A percentile compares a stretch with the other conserved stretches of the same genome.
Conservation (phyloP, 2,113 vertebrate genomes). For the Hassar affinis region DNA sequence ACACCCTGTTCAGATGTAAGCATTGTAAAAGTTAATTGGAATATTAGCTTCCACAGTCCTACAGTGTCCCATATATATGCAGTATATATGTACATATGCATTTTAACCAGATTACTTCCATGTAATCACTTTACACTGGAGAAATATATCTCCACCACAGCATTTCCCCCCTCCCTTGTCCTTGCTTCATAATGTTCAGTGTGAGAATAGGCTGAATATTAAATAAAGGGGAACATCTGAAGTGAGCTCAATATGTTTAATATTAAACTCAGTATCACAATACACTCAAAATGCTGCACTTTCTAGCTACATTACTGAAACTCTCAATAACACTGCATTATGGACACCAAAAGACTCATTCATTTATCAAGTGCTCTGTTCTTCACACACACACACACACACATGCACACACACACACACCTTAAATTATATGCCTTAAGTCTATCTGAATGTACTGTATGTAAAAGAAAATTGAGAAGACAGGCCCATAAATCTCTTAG, state of each 20-base stretch:
- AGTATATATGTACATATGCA: conserved; percentile 19
- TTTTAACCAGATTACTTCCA: conserved; percentile 15
- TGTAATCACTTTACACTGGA: conserved; percentile 14
- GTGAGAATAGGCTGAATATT: conserved; percentile 21
- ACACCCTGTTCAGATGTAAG: background rate
- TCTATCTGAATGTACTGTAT: conserved; percentile 11
- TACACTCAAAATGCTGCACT: conserved; percentile 1
- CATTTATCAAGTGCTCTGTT: conserved; percentile 35
- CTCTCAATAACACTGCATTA: conserved; percentile 34
- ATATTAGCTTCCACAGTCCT: background rate
- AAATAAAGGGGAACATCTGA: conserved; percentile 21
- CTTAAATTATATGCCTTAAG: background rate
- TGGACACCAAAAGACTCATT: conserved; percentile 13
- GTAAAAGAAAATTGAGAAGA: conserved; percentile 14
- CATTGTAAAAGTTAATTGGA: background rate
- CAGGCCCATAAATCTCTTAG: conserved; percentile 31
- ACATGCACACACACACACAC: background rate
- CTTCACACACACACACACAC: background rate
- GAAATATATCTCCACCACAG: background rate
- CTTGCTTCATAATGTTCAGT: conserved; percentile 3
- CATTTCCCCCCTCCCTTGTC: background rate
- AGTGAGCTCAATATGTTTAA: conserved; percentile 24
- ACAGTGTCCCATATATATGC: background rate
- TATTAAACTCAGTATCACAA: conserved; percentile 23
- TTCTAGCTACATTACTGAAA: conserved; percentile 27